Conservation (phyloP, 1,140 invertebrate species). For the Lepidurus apus region DNA sequence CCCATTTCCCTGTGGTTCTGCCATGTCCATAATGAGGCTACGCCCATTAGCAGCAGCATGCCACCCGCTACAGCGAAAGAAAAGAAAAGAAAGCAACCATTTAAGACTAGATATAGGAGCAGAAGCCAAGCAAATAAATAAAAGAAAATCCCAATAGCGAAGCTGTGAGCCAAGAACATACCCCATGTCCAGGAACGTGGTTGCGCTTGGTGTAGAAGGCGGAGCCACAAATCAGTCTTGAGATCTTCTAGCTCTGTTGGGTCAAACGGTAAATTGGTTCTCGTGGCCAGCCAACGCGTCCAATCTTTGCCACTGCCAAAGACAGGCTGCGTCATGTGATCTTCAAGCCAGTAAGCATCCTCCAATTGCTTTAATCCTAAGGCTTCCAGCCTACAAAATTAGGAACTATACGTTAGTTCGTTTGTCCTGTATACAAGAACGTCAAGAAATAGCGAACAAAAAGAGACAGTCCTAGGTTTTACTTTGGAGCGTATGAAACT, state of each 20-base stretch:
- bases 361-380: constrained; percentile 74
- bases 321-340: constrained; percentile 62
- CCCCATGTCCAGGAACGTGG: constrained; percentile 66
- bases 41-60: background rate
- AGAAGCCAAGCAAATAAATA: constrained; percentile 12
- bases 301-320: constrained; percentile 64
- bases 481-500: constrained; percentile 69
- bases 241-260: constrained; percentile 67
- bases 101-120: background rate
- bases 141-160: background rate
- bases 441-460: constrained; percentile 23
- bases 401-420: background rate
- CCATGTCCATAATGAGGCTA: background rate
- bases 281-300: constrained; percentile 65
- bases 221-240: constrained; percentile 77
- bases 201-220: constrained; percentile 79
- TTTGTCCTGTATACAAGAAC: constrained; percentile 9
- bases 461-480: constrained; percentile 36
- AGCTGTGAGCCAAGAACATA: background rate
- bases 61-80: background rate
- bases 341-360: constrained; percentile 83
- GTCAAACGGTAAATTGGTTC: constrained; percentile 69
- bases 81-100: constrained; percentile 14
- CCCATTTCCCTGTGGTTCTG: background rate
- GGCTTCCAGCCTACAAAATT: constrained; percentile 58